Base-by-base conservation (phyloP, 2,113 vertebrate genomes). In the Paramisgurnus dabryanus region DNA sequence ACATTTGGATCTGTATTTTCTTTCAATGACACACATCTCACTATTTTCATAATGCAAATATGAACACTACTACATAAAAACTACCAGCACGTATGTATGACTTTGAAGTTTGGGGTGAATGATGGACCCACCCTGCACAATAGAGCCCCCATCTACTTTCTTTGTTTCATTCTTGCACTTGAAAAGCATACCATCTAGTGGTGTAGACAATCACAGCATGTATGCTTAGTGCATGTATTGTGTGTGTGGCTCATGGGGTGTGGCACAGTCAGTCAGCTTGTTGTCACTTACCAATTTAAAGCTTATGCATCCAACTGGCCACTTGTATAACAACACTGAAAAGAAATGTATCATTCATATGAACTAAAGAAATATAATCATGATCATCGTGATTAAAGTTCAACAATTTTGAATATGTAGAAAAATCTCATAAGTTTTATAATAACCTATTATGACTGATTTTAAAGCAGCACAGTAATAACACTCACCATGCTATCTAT, bases 131-230 rank as follows among this genome's bases (percentile, higher is more conserved):
- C 40, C 53, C 66, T 49, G 39, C 27, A 61, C 34, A 5, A 6
- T 34, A 17, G 45, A 13, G 78, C 69, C 73, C 65, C 68, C 69
- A 50, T 60, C 75, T 64, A 80, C 71, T 72, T 74, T 81, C 79
- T 63, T 84, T 75, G 83, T 81, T 79, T 75, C n/a, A 43, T 18
- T 69, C 22, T 75, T 78, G 13, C 43, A 71, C 53, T 43, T 78
- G 66, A 40, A 7, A 49, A 13, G 61, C 68, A 40, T 34, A 81
- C 79, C 79, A 81, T 79, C 83, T 84, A 84, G 79, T 84, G 83
- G 79, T 58, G 39, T 43, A 41, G 57, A 22, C 5, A 45, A 68
- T 71, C 7, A 74, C 18, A 73, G 79, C 75, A 84, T 3, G 45
- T 2, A 8, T 55, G 65, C 61, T 17, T 9, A 18, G 63, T 67